Evolutionary conservation across 2,797 vertebrate species (phyloP), one percentile per base, ranked within the genome.

Genomic region (Microctenopoma stevenorrisi): DNA sequence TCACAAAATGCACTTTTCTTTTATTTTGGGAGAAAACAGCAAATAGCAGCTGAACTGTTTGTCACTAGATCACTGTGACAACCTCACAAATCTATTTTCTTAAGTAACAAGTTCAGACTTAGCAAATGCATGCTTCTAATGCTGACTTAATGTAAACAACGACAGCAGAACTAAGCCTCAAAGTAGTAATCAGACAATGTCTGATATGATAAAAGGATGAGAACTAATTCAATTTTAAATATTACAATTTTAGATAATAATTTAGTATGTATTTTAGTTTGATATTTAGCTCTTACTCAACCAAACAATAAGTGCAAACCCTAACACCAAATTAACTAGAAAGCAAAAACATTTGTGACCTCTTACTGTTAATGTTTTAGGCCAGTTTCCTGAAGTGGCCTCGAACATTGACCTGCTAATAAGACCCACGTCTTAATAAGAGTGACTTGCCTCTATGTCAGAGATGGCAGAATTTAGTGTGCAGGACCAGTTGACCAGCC

Each of bases 401-500:
- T 15, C 10, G n/a, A 10, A 51, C 11, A n/a, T 26, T 25, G 26
- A 11, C 37, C 37, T 38, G 15, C 13, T 37, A 38, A 18, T 28
- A n/a, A 47, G 7, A 8, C 4, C 7, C 1, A 46, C 6, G 13
- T 26, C 30, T 13, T 14, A 38, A 26, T 18, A 35, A 26, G 15
- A 30, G n/a, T 25, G n/a, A 64, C 86, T 76, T 70, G 75, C 92
- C 89, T 93, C 92, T 11, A 98, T 98, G 88, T 98, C 97, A 0
- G 97, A 98, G 91, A 98, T 98, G 77, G 97, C 96, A 0, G 96
- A 98, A 88, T 97, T 96, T 2, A 98, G 95, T 1, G 94, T 91
- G 74, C 97, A 98, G 78, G 96, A 98, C 97, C 97, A 98, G 91
- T 98, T 98, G 64, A 98, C 96, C 6, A 98, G 95, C 42, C 96